phyloP scores from a whole-genome alignment of 2,113 vertebrate genomes.

The Casuarius casuarius region DNA sequence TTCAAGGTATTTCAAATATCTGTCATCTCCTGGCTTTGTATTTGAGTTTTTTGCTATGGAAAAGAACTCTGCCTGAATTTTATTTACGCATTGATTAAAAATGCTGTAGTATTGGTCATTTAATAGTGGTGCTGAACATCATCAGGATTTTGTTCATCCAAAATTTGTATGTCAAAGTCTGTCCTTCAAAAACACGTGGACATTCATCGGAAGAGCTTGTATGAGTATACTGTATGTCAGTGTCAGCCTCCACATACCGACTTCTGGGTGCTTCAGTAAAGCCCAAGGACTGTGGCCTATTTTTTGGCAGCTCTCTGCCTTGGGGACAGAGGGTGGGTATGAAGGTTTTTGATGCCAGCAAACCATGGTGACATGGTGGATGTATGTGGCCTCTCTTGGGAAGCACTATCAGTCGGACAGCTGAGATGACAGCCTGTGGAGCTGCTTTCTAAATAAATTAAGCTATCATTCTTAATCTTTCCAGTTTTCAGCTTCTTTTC shows the following conservation, averaged over 20 bases:
- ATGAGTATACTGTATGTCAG: background rate
- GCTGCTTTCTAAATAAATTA: background rate
- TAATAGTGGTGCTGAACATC: background rate
- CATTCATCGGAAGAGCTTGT: fast-evolving
- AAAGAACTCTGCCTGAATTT: background rate
- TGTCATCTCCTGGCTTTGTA: background rate
- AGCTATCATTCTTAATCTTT: background rate
- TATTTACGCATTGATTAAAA: background rate
- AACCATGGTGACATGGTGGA: fast-evolving
- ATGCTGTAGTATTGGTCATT: background rate
- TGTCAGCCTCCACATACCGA: background rate
- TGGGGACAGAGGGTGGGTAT: background rate
- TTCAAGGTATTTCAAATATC: background rate
- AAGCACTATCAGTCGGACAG: background rate
- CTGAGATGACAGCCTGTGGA: background rate
- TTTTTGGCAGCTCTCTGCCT: background rate
- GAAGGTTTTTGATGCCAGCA: background rate
- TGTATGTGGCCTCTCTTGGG: background rate
- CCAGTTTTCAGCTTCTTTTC: background rate
- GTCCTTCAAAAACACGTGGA: background rate
- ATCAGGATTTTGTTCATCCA: background rate
- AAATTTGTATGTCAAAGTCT: background rate
- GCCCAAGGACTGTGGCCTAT: background rate
- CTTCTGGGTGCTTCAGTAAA: background rate
- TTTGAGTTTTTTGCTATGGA: background rate